These are phyloP conservation scores for Stenodera caucasica DNA, from an alignment of 2,888 invertebrate species.

Conservation along the genomic window DNA sequence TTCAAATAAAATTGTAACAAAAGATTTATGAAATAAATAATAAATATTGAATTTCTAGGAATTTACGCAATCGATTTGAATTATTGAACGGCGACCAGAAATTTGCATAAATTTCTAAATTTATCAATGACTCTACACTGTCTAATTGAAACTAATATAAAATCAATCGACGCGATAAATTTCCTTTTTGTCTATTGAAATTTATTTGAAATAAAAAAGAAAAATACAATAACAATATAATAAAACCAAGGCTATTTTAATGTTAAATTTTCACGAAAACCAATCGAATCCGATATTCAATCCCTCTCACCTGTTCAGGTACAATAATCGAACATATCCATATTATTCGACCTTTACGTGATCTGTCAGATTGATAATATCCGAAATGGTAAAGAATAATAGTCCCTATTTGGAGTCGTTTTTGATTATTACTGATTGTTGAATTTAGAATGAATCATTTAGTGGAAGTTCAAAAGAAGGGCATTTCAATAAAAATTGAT, in stretches of 20 bases:
- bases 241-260: conserved; percentile 17
- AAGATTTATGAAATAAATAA: too few species aligned
- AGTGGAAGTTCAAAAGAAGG: conserved; percentile 21
- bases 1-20: too few species aligned
- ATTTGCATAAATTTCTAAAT: conserved; percentile 35
- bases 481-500: conserved; percentile 20
- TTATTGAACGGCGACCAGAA: conserved; percentile 33
- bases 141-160: neutral
- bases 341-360: conserved; percentile 1
- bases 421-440: too few species aligned
- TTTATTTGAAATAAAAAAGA: neutral
- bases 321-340: neutral
- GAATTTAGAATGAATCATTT: conserved; percentile 10
- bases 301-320: neutral
- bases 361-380: neutral
- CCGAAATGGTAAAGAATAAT: neutral
- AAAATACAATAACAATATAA: conserved; percentile 17
- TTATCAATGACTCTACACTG: conserved; percentile 29
- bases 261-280: neutral
- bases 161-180: conserved; percentile 11
- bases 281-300: neutral
- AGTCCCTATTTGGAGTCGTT: too few species aligned
- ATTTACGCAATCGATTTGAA: conserved; percentile 32
- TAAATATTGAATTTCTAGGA: conserved; percentile 8
- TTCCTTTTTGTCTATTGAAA: conserved; percentile 15